Conservation (phyloP, 2,888 invertebrate genomes). For the Leucophenga montana region DNA sequence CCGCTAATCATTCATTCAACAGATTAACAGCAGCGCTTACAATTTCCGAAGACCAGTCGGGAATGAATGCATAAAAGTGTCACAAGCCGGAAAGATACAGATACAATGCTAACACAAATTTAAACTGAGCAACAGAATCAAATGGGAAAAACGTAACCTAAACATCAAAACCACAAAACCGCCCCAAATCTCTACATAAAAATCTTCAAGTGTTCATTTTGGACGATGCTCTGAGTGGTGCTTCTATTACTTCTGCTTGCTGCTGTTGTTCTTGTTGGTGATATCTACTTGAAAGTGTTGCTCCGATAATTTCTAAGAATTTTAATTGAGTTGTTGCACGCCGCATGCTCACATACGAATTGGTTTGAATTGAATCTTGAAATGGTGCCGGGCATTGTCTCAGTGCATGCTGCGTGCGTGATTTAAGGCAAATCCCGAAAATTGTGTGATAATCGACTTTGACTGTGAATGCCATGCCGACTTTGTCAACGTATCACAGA, state of each 20-base stretch:
- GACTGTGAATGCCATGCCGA: conserved; percentile 24
- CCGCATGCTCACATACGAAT: conserved; percentile 37
- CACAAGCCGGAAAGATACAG: no score
- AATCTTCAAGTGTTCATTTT: neutral
- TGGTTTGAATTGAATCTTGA: neutral
- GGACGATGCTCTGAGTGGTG: no score
- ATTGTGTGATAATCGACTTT: conserved; percentile 61
- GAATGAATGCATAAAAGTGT: no score
- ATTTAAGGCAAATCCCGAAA: conserved; percentile 62
- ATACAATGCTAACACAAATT: no score
- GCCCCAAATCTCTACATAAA: conserved; percentile 37
- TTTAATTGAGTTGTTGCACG: conserved; percentile 60
- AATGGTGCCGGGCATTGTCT: neutral
- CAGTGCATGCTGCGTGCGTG: conserved; percentile 50
- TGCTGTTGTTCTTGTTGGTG: no score
- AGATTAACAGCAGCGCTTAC: no score
- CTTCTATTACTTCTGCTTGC: no score
- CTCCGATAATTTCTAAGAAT: conserved; percentile 55
- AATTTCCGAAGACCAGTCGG: no score
- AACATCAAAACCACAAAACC: conserved; percentile 60
- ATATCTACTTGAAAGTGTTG: conserved; percentile 28
- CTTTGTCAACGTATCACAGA: neutral
- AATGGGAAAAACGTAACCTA: conserved; percentile 11
- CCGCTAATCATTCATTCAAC: no score
- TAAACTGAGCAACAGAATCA: no score